phyloP scores from a whole-genome alignment of 2,113 vertebrate genomes.

The Gambusia affinis region DNA sequence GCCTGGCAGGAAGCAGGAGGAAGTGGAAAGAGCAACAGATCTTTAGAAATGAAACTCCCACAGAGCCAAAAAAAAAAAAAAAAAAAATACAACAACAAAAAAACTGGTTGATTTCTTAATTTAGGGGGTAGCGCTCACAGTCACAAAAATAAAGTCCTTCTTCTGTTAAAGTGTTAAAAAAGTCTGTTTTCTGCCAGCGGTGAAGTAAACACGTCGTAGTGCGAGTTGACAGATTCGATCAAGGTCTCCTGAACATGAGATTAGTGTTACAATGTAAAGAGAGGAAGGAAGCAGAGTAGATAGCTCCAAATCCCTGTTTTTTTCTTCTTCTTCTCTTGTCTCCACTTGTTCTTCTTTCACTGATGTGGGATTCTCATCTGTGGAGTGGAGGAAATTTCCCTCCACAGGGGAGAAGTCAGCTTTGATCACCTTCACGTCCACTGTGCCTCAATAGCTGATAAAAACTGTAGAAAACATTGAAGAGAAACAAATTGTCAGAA shows the following conservation, averaged over 20 bases:
- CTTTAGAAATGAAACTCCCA: slow-evolving; percentile 15
- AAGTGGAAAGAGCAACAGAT: slow-evolving; percentile 21
- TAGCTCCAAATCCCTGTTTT: slow-evolving; percentile 8
- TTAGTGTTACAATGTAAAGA: slow-evolving; percentile 30
- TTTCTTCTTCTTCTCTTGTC: not conserved
- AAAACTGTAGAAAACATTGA: slow-evolving; percentile 62
- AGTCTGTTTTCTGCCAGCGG: slow-evolving; percentile 14
- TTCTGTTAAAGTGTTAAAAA: not conserved
- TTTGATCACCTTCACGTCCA: slow-evolving; percentile 68
- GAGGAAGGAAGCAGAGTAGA: slow-evolving; percentile 6
- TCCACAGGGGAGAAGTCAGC: slow-evolving; percentile 59
- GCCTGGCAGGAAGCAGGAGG: slow-evolving; percentile 56
- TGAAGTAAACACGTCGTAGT: slow-evolving; percentile 7
- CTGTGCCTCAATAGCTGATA: slow-evolving; percentile 49
- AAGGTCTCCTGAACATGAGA: slow-evolving; percentile 28
- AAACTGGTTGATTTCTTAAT: not conserved
- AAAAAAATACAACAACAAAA: not conserved
- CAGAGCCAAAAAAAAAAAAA: slow-evolving; percentile 1
- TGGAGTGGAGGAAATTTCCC: slow-evolving; percentile 64
- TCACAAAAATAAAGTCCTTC: slow-evolving; percentile 13
- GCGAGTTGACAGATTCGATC: slow-evolving; percentile 3
- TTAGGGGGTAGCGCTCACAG: not conserved
- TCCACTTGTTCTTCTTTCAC: slow-evolving; percentile 30
- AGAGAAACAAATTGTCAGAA: slow-evolving; percentile 13
- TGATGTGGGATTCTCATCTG: slow-evolving; percentile 46